phyloP scores from a whole-genome alignment of 2,888 invertebrate species.

The Tenthredo distinguenda region DNA sequence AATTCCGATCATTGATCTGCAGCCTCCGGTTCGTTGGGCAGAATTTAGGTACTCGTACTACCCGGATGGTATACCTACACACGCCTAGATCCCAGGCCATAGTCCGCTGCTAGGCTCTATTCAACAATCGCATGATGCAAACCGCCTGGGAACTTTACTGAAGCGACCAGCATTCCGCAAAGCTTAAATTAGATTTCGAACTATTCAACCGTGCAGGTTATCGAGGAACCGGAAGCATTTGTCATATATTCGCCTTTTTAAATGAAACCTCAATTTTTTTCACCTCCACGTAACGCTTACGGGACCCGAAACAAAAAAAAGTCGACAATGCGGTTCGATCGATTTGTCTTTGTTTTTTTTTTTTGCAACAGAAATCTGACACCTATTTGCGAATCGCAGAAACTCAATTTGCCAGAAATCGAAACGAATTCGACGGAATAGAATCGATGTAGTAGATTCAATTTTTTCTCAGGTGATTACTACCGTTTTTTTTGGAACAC shows the following conservation, averaged over 20 bases:
- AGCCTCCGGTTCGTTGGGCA: neutral
- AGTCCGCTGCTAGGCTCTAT: slow-evolving; percentile 16
- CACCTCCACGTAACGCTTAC: no score
- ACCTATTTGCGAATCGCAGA: no score
- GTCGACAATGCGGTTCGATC: no score
- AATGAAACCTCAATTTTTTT: neutral
- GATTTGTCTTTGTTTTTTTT: no score
- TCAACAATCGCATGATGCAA: slow-evolving; percentile 28
- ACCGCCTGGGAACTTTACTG: slow-evolving; percentile 20
- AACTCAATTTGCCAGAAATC: no score
- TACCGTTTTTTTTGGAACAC: no score
- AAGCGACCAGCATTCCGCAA: neutral
- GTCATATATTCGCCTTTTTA: neutral
- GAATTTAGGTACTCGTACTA: neutral
- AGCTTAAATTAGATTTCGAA: slow-evolving; percentile 37
- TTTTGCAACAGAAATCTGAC: no score
- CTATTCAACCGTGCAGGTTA: neutral
- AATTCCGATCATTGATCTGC: neutral
- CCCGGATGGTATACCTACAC: neutral
- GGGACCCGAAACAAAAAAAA: no score
- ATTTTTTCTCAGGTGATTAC: no score
- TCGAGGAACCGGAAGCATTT: slow-evolving; percentile 5
- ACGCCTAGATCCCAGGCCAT: neutral
- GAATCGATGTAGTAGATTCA: no score
- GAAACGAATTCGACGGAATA: no score